Conservation (phyloP, 2,888 invertebrate species). For the Eulithis prunata region DNA sequence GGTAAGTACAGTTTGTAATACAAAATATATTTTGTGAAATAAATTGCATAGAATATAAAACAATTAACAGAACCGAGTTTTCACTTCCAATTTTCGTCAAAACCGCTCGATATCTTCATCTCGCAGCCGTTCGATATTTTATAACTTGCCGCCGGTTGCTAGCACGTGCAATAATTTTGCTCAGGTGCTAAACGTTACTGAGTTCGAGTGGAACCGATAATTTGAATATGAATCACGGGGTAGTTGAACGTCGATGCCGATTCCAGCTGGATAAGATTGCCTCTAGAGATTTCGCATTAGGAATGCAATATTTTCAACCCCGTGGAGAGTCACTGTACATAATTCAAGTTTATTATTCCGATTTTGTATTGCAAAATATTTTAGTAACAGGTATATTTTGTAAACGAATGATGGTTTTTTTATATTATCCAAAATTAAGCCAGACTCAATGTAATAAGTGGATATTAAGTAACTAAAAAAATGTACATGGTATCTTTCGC, state of each 20-base stretch:
- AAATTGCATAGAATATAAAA: conserved; percentile 9
- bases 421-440: too few species aligned
- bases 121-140: conserved; percentile 20
- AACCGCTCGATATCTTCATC: conserved; percentile 16
- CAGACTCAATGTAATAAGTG: too few species aligned
- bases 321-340: background rate
- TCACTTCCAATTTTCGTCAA: conserved; percentile 17
- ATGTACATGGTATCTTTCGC: too few species aligned
- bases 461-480: too few species aligned
- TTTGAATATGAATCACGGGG: conserved; percentile 33
- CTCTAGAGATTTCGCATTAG: conserved; percentile 7
- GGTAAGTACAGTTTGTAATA: too few species aligned
- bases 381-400: background rate
- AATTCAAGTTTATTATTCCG: background rate
- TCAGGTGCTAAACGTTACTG: conserved; percentile 32
- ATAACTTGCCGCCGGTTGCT: conserved; percentile 5
- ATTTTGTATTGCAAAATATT: background rate
- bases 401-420: too few species aligned
- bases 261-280: conserved; percentile 22
- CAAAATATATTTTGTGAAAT: background rate
- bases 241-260: conserved; percentile 15
- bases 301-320: conserved; percentile 2
- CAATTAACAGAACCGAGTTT: conserved; percentile 10
- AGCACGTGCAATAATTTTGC: conserved; percentile 31
- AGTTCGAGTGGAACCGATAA: conserved; percentile 27